Evolutionary conservation across 2,113 vertebrate species (phyloP).

Genomic region (Grammomys dolichurus): DNA sequence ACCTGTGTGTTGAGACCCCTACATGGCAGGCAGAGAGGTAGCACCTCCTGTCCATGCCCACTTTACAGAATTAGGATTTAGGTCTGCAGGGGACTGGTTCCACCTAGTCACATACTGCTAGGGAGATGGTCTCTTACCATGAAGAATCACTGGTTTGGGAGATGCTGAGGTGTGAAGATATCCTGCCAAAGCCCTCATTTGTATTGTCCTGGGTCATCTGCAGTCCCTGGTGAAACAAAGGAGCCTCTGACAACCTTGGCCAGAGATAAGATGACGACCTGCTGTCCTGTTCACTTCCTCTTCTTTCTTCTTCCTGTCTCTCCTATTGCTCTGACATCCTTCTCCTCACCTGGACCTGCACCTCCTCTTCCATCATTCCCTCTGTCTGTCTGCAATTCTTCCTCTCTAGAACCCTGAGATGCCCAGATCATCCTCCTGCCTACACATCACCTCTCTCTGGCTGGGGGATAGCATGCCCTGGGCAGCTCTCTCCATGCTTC

Average conservation of each 20-base stretch:
- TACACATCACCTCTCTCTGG: background rate
- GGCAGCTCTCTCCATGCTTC: background rate
- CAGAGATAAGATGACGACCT: no score
- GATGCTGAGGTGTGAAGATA: no score
- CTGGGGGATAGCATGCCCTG: rapidly evolving
- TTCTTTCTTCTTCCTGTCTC: background rate
- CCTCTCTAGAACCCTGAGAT: background rate
- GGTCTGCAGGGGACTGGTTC: background rate
- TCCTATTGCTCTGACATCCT: background rate
- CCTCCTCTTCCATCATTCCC: background rate
- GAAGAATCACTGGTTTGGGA: background rate
- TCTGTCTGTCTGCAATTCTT: background rate
- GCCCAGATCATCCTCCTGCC: background rate
- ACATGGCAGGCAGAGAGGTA: background rate
- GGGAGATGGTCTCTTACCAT: background rate
- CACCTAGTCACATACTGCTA: background rate
- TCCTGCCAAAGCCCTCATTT: background rate
- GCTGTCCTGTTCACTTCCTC: background rate
- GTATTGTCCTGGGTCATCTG: background rate
- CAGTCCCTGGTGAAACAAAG: background rate
- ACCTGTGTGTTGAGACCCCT: background rate
- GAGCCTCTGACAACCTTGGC: background rate
- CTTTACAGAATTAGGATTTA: background rate
- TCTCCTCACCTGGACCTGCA: background rate
- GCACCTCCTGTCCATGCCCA: rapidly evolving